Conservation (phyloP, 2,797 vertebrate species). For the Cetoscarus ocellatus region DNA sequence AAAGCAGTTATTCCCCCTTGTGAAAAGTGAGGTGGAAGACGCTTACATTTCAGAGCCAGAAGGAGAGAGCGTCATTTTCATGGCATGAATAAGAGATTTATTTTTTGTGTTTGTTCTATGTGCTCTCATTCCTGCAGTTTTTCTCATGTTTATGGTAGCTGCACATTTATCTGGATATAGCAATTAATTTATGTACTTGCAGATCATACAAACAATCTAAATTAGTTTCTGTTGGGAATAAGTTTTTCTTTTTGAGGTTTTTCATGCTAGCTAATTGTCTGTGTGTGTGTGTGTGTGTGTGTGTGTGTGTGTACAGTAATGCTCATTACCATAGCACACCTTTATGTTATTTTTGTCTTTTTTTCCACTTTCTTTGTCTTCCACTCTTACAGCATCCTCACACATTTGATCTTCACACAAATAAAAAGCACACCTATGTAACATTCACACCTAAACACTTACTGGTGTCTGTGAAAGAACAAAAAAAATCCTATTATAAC, state of each 20-base stretch:
- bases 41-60: neutral
- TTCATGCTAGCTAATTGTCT: no score
- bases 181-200: neutral
- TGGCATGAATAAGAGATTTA: neutral
- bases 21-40: slow-evolving; percentile 5
- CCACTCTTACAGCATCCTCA: neutral
- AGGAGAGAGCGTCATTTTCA: neutral
- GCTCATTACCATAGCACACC: neutral
- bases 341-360: neutral
- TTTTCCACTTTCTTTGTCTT: neutral
- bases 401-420: slow-evolving; percentile 6
- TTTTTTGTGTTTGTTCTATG: neutral
- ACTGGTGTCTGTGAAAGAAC: neutral
- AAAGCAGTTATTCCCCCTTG: neutral
- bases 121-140: neutral
- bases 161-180: neutral
- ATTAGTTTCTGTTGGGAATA: neutral
- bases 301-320: neutral
- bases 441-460: slow-evolving; percentile 14
- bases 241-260: no score
- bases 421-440: neutral
- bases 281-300: neutral
- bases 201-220: neutral
- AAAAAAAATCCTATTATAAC: neutral
- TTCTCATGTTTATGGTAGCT: slow-evolving; percentile 1